Base-by-base conservation (phyloP, 2,113 vertebrate genomes). In the Megatriorchis doriae region DNA sequence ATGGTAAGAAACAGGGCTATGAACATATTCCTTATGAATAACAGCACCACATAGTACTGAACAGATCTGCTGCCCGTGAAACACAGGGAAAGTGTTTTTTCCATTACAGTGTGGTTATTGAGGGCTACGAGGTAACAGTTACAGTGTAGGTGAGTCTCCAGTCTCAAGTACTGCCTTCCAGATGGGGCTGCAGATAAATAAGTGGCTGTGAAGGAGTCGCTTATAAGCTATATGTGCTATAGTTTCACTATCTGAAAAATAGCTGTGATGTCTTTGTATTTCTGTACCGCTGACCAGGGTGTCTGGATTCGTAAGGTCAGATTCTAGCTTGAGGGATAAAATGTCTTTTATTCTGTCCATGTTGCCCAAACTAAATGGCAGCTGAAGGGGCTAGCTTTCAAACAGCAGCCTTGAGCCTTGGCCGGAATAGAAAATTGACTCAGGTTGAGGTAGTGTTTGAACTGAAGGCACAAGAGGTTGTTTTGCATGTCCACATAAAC, bases 21-120 rank as follows among this genome's bases (percentile, higher is more conserved):
- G n/a, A 80, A 47, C 21, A 5, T 38, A 5, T 23, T 68, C 29
- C 29, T 53, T 87, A 14, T 13, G 34, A 75, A 11, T 75, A 73
- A 72, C 1, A 5, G 27, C 53, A 62, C 17, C 20, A 6, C 0
- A 0, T 10, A 29, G 45, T 18, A 42, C 47, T 40, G 50, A 42
- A 21, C 18, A 38, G 34, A 42, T 79, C 43, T 48, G 34, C 52
- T 84, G 65, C 61, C 48, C 5, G 0, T 47, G 65, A 71, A 89
- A 53, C 43, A 45, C 4, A 36, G 40, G 23, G 38, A 56, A 67
- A 40, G 29, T 1, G 0, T 36, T 68, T 79, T 92, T 63, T 27
- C 34, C 7, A 5, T 85, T 89, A 4, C 42, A 13, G 9, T 23
- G 62, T 2, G 0, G 34, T 84, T 92, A 48, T 12, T 61, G 70